Evolutionary conservation across 2,888 invertebrate genomes (phyloP).

Genomic region (Lepeophtheirus nordmannii): DNA sequence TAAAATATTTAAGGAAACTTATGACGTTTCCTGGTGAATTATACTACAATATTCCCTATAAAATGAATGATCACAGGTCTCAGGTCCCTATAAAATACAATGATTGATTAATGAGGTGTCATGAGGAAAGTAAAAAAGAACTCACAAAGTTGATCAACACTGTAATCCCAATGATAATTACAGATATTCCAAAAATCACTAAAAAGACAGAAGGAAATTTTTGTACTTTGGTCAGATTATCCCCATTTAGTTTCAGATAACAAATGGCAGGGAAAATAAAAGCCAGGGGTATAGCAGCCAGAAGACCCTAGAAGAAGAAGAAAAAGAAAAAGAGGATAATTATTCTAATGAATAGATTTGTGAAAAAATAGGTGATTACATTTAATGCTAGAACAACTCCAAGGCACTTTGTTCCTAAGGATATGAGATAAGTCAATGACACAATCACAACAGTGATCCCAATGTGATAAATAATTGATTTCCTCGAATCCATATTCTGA

Average conservation of each 20-base stretch:
- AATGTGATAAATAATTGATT: conserved; percentile 36
- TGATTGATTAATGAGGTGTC: no score
- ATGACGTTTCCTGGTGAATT: no score
- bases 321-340: no score
- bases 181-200: conserved; percentile 7
- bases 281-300: conserved; percentile 65
- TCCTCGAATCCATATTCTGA: conserved; percentile 22
- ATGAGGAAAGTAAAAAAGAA: neutral
- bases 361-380: no score
- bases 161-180: conserved; percentile 2
- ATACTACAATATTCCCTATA: no score
- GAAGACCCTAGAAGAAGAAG: conserved; percentile 46
- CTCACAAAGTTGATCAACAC: neutral
- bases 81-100: no score
- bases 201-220: conserved; percentile 5
- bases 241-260: conserved; percentile 46
- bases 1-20: no score
- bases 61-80: no score
- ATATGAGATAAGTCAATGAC: conserved; percentile 50
- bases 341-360: no score
- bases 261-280: conserved; percentile 64
- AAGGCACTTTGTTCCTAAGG: conserved; percentile 64
- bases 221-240: neutral
- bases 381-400: conserved; percentile 66
- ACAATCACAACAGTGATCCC: conserved; percentile 52